A percentile compares a stretch with the other conserved stretches of the same genome.
These are phyloP conservation scores for Prenolepis imparis DNA, from an alignment of 2,888 invertebrate genomes.

Conservation along the genomic window DNA sequence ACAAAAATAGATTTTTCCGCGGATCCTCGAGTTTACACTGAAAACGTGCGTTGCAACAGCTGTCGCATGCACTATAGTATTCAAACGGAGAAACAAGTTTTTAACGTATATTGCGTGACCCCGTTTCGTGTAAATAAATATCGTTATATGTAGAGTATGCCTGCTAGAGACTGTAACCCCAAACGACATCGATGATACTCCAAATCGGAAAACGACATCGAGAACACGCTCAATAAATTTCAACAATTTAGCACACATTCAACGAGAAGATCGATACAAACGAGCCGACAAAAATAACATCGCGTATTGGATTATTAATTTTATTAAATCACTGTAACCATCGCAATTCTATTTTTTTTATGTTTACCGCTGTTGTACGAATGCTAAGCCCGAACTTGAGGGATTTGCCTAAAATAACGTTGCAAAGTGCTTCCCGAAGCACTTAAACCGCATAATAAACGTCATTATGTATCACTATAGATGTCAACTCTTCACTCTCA, in stretches of 20 bases:
- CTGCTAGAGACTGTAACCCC: conserved; percentile 28
- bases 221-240: conserved; percentile 44
- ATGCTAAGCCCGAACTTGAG: neutral
- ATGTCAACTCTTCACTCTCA: neutral
- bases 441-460: conserved; percentile 32
- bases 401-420: neutral
- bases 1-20: conserved; percentile 40
- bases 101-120: conserved; percentile 52
- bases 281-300: conserved; percentile 18
- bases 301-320: neutral
- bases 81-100: conserved; percentile 15
- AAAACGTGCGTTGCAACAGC: conserved; percentile 23
- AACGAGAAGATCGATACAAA: conserved; percentile 26
- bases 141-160: conserved; percentile 42
- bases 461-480: conserved; percentile 38
- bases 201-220: conserved; percentile 40
- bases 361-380: neutral
- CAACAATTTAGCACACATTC: neutral
- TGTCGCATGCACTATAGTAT: conserved; percentile 33
- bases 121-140: conserved; percentile 42
- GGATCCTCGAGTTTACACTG: conserved; percentile 27
- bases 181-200: conserved; percentile 48
- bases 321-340: neutral
- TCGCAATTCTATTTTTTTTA: neutral
- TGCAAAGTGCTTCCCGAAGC: conserved; percentile 39